phyloP scores from a whole-genome alignment of 2,797 vertebrate species.

The Heteromormyrus szaboi region DNA sequence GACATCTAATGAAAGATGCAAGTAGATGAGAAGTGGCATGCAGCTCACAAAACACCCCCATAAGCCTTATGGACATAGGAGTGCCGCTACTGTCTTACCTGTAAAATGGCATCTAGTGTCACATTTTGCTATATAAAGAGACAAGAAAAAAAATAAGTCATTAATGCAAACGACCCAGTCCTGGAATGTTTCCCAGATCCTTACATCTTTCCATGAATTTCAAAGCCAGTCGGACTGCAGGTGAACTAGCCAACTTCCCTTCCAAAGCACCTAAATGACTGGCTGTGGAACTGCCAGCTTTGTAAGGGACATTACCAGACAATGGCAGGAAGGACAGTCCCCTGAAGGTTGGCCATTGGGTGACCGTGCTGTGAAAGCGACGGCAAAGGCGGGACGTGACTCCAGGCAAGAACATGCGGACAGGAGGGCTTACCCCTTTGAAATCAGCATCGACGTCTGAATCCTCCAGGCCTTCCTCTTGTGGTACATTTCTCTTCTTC shows the following conservation, averaged over 20 bases:
- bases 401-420: not conserved
- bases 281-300: not conserved
- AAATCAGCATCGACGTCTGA: constrained; percentile 96
- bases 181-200: not conserved
- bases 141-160: not conserved
- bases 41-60: not conserved
- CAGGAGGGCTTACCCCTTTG: constrained; percentile 81
- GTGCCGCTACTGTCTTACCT: constrained; percentile 63
- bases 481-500: constrained; percentile 98
- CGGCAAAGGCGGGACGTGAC: not conserved
- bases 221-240: not conserved
- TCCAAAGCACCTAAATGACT: not conserved
- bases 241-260: not conserved
- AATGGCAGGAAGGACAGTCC: not conserved
- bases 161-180: not conserved
- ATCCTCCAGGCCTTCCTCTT: constrained; percentile 95
- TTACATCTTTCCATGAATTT: not conserved
- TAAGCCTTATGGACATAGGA: not conserved
- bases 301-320: not conserved
- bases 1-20: not conserved
- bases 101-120: constrained; percentile 95
- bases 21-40: not conserved
- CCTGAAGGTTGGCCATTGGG: not conserved
- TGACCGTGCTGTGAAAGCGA: not conserved
- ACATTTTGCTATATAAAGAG: constrained; percentile 84